A percentile compares a stretch with the other conserved stretches of the same genome.
These are phyloP conservation scores for Actinia equina DNA, from an alignment of 64 coral and sea anemone species.

Conservation along the genomic window DNA sequence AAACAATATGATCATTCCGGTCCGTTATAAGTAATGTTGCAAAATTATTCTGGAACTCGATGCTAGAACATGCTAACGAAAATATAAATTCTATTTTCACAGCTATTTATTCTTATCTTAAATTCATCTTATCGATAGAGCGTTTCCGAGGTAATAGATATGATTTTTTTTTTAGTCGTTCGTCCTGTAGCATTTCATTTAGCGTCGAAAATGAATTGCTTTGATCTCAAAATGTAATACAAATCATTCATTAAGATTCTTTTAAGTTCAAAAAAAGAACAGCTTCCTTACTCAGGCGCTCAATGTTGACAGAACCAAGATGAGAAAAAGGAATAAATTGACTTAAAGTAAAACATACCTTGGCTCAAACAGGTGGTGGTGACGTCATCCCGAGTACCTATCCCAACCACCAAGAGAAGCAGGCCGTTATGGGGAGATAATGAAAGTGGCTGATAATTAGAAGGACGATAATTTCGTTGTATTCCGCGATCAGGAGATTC, in stretches of 20 bases:
- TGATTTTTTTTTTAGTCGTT: background rate
- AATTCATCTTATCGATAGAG: background rate
- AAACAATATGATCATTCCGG: background rate
- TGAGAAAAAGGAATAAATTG: background rate
- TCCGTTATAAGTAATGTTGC: background rate
- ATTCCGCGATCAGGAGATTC: background rate
- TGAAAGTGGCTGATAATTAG: background rate
- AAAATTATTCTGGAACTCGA: background rate
- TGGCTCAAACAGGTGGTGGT: background rate
- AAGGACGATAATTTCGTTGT: background rate
- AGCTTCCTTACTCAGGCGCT: background rate
- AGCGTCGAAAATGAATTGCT: background rate
- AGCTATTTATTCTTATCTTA: background rate
- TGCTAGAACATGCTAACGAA: background rate
- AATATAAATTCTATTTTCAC: background rate
- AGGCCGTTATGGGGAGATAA: background rate
- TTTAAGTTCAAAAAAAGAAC: constrained; percentile 8
- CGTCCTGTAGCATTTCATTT: background rate
- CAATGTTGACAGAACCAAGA: constrained; percentile 2
- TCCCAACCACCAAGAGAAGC: background rate
- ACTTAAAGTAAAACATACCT: background rate
- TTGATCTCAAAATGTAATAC: background rate
- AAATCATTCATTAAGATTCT: background rate
- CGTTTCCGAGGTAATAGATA: background rate
- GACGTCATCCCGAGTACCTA: background rate